These are phyloP conservation scores for Chaetura pelagica DNA, from an alignment of 2,113 vertebrate genomes.

Conservation along the genomic window DNA sequence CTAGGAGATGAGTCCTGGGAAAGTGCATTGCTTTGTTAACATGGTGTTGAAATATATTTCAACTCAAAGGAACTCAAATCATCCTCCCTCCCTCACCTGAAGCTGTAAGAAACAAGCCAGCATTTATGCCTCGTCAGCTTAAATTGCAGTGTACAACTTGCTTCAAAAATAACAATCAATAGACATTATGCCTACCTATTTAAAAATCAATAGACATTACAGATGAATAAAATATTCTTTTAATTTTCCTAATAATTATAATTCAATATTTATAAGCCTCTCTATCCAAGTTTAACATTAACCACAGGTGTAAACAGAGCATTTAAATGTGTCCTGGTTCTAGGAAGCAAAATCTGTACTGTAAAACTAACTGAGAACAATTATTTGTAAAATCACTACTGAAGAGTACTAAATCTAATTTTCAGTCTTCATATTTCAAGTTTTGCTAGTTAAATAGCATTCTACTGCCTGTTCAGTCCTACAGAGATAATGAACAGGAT, in stretches of 20 bases:
- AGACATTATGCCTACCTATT: background rate
- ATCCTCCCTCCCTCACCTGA: background rate
- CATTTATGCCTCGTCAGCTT: background rate
- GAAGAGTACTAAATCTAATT: background rate
- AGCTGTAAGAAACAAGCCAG: background rate
- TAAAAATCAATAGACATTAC: slow-evolving; percentile 33
- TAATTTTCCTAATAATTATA: slow-evolving; percentile 28
- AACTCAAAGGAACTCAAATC: background rate
- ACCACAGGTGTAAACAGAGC: background rate
- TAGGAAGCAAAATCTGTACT: background rate
- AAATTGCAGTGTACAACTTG: background rate
- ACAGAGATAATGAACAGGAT: background rate
- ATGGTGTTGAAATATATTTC: background rate
- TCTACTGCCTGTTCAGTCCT: background rate
- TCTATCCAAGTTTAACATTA: background rate
- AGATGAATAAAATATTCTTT: slow-evolving; percentile 32
- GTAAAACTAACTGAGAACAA: background rate
- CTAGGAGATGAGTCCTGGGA: background rate
- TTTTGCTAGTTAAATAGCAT: background rate
- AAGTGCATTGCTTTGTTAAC: background rate
- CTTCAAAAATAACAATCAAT: slow-evolving; percentile 17
- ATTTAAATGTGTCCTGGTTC: background rate
- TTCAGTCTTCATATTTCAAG: background rate
- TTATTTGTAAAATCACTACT: background rate
- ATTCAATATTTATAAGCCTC: slow-evolving; percentile 26